Conservation (phyloP, 2,113 vertebrate genomes). For the Motacilla tschutschensis region DNA sequence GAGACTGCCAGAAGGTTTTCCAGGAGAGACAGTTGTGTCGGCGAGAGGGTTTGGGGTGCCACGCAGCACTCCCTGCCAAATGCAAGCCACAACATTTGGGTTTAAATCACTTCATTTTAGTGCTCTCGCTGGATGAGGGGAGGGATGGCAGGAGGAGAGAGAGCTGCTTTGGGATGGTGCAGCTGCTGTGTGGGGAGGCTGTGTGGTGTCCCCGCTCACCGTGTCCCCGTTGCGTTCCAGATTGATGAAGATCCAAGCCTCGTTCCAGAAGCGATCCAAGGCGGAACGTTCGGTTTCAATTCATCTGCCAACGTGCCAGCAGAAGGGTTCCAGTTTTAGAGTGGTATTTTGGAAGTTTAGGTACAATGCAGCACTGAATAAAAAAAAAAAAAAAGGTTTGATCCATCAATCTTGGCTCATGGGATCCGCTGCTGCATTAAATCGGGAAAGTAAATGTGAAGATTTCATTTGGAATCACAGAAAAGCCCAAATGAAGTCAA, state of each 20-base stretch:
- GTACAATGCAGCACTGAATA: slow-evolving; percentile 98
- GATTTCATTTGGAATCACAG: slow-evolving; percentile 97
- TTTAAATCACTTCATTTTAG: fast-evolving
- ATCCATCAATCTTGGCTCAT: slow-evolving; percentile 99
- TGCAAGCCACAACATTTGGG: fast-evolving
- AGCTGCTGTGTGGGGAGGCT: background rate
- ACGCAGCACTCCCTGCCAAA: fast-evolving
- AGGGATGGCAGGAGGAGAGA: background rate
- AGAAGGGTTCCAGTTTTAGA: slow-evolving; percentile 99
- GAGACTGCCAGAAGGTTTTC: background rate
- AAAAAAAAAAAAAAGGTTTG: slow-evolving; percentile 87
- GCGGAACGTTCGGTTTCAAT: slow-evolving; percentile 97
- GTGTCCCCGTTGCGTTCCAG: slow-evolving; percentile 48
- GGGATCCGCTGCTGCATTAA: slow-evolving; percentile 99
- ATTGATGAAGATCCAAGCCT: slow-evolving; percentile 97
- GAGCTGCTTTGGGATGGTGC: background rate
- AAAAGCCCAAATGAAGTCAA: slow-evolving; percentile 97
- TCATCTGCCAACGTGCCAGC: slow-evolving; percentile 98
- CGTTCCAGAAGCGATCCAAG: slow-evolving; percentile 97
- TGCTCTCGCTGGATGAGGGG: fast-evolving
- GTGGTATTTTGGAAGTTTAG: slow-evolving; percentile 84
- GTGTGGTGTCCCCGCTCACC: background rate
- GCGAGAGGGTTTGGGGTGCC: fast-evolving
- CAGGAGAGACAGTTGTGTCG: background rate
- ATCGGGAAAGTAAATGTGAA: slow-evolving; percentile 95